Evolutionary conservation across 2,113 vertebrate genomes (phyloP).

Genomic region (Pipa parva): DNA sequence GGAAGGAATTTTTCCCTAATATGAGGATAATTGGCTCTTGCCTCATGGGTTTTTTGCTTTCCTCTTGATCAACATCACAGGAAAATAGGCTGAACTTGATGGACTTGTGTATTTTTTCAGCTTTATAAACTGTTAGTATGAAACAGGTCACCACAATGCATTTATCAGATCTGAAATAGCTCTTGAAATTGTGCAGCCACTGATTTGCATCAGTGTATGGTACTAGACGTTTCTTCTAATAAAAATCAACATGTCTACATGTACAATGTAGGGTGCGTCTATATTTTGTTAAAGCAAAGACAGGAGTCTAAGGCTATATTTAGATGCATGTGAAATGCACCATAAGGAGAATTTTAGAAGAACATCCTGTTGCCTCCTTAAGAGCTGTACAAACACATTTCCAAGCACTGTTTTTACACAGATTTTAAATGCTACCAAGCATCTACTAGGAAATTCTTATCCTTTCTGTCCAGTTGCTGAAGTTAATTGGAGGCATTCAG

Average conservation of each 20-base stretch:
- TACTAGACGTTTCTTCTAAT: not conserved
- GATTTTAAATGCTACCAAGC: slow-evolving; percentile 15
- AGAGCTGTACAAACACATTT: slow-evolving; percentile 14
- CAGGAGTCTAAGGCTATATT: slow-evolving; percentile 21
- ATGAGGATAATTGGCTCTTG: too few species aligned
- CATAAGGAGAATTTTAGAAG: slow-evolving; percentile 20
- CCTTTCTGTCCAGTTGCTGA: slow-evolving; percentile 19
- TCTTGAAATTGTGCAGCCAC: not conserved
- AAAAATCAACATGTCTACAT: slow-evolving; percentile 7
- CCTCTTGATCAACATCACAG: too few species aligned
- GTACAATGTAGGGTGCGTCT: slow-evolving; percentile 13
- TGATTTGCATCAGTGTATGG: not conserved
- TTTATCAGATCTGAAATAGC: not conserved
- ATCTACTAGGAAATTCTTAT: slow-evolving; percentile 27
- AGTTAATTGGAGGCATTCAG: slow-evolving; percentile 21
- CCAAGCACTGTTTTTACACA: slow-evolving; percentile 1
- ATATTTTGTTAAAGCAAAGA: slow-evolving; percentile 11
- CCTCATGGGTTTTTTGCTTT: too few species aligned
- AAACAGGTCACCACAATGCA: not conserved
- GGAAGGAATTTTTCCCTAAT: too few species aligned
- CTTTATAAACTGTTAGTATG: too few species aligned
- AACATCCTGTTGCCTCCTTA: slow-evolving; percentile 36
- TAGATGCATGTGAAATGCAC: slow-evolving; percentile 36
- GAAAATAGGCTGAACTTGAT: too few species aligned
- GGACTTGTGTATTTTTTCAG: too few species aligned